Evolutionary conservation across 2,797 vertebrate genomes (phyloP), one percentile per base, ranked within the genome.

Genomic region (Bovichtus diacanthus): DNA sequence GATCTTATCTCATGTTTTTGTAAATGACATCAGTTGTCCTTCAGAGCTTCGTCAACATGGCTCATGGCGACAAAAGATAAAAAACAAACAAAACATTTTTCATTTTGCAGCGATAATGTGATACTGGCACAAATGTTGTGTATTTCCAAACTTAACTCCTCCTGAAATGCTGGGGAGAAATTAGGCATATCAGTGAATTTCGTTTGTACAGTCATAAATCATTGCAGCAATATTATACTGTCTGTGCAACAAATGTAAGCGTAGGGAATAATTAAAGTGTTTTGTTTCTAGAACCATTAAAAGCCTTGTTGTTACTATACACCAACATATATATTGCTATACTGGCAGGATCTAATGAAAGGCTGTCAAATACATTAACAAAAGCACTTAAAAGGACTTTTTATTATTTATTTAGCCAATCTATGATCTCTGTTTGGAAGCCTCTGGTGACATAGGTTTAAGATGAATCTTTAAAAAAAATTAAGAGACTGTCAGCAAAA

Each of bases 261-360:
- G 6, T n/a, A 3, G 62, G 59, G 46, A 80, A 58, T 79, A 47
- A 69, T 78, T 54, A 27, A 38, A 50, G 41, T 19, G 36, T 19
- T 31, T 34, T 64, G 74, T 70, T 43, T 36, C 36, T 23, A 18
- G 15, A 55, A 4, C 13, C 19, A 75, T 41, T 80, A 5, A 66
- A 76, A 18, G 21, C n/a, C 4, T 74, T 47, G 27, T 58, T n/a
- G 36, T 64, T 23, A 39, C 63, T 62, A 56, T 21, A 46, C 31
- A 70, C 3, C 3, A 18, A 62, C 50, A 60, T 31, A 15, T 29
- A n/a, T 34, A 31, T 46, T 44, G 5, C 13, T n/a, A 31, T 34
- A 1, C 18, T 49, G 36, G 10, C 8, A 51, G 29, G 12, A 23
- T 75, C 5, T 43, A 55, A 56, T 58, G 13, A 54, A 56, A 67